Conservation (phyloP, 2,113 vertebrate species). For the Poicephalus gulielmi region DNA sequence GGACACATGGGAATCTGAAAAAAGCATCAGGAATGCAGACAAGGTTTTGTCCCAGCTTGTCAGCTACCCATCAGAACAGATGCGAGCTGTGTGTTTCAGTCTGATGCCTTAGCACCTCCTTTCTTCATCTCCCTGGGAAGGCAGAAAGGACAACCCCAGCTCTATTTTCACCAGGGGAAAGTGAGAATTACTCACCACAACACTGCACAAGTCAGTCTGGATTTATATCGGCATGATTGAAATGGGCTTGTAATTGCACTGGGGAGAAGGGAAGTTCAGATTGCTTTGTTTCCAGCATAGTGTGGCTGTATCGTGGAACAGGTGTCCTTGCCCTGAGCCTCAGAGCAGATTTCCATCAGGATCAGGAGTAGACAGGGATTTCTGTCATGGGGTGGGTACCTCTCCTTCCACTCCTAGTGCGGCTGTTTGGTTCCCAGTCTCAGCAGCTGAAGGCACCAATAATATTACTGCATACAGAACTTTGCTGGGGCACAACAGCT, state of each 20-base stretch:
- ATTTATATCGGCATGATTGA: neutral
- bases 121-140: constrained; percentile 1
- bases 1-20: neutral
- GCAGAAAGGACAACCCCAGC: neutral
- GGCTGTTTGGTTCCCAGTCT: neutral
- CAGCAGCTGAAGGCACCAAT: neutral
- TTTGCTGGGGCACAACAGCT: neutral
- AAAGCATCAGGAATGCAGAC: neutral
- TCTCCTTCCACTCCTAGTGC: neutral
- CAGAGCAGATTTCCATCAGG: neutral
- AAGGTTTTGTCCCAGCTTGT: neutral
- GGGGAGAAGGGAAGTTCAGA: neutral
- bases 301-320: accelerated
- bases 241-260: neutral
- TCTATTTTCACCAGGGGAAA: constrained; percentile 25
- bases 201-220: neutral
- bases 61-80: neutral
- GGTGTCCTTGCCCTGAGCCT: neutral
- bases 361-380: neutral
- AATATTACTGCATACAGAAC: neutral
- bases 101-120: neutral
- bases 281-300: neutral
- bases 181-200: constrained; percentile 23
- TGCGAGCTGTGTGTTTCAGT: neutral
- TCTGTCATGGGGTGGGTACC: accelerated